These are phyloP conservation scores for Drepanosiphum platanoidis DNA, from an alignment of 2,888 invertebrate species.

Conservation along the genomic window DNA sequence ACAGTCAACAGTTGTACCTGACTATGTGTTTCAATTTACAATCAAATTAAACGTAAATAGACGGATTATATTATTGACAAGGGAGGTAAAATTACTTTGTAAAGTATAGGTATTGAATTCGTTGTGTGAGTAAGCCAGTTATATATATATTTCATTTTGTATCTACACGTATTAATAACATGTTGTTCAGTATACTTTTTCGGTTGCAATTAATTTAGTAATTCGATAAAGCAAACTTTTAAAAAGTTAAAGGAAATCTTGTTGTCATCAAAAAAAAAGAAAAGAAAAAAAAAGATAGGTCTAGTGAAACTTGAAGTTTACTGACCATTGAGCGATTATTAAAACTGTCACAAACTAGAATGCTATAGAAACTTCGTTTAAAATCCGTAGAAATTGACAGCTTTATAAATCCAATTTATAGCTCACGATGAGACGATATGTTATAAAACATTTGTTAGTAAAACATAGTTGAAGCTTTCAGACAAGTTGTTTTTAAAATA, in stretches of 20 bases:
- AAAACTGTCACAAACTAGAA: constrained; percentile 11
- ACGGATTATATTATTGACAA: too few species aligned
- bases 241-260: constrained; percentile 16
- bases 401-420: constrained; percentile 17
- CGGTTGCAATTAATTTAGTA: neutral
- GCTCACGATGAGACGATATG: neutral
- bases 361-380: neutral
- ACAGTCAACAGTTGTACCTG: too few species aligned
- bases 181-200: neutral
- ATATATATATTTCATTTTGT: too few species aligned
- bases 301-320: constrained; percentile 11
- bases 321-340: neutral
- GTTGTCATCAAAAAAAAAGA: neutral
- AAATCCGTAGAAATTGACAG: constrained; percentile 2
- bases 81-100: too few species aligned
- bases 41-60: too few species aligned
- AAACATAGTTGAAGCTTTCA: neutral
- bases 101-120: too few species aligned
- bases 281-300: neutral
- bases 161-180: neutral
- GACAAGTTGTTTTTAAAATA: neutral
- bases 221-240: neutral
- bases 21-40: too few species aligned
- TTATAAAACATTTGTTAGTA: neutral
- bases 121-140: too few species aligned